Conservation (phyloP, 1,140 invertebrate species). For the Gyrodactylus salaris region DNA sequence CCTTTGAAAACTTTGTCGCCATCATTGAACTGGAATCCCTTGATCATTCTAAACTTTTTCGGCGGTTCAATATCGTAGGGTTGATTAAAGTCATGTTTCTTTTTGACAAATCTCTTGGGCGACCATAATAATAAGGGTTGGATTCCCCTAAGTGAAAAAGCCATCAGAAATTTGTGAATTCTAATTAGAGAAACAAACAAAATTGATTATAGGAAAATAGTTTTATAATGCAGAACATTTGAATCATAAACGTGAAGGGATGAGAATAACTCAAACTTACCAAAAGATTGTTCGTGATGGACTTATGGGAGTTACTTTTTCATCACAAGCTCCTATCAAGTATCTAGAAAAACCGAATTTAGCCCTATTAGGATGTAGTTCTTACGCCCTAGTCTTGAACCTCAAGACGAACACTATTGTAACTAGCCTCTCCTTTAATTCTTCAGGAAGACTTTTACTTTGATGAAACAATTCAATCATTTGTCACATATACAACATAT, state of each 20-base stretch:
- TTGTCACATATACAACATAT: not conserved
- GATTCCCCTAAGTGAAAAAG: not conserved
- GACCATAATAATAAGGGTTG: not conserved
- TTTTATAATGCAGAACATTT: no score
- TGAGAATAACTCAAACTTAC: not conserved
- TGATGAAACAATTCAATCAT: not conserved
- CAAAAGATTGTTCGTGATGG: not conserved
- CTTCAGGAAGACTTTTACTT: not conserved
- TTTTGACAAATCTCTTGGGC: not conserved
- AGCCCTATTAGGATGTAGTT: not conserved
- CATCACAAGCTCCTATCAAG: not conserved
- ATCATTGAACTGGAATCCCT: not conserved
- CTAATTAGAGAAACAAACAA: no score
- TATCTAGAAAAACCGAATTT: not conserved
- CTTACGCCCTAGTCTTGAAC: not conserved
- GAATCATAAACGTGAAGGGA: not conserved
- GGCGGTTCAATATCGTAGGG: not conserved
- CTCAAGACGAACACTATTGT: not conserved
- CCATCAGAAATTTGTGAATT: no score
- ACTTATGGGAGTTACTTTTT: not conserved
- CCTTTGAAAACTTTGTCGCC: not conserved
- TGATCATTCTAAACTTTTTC: not conserved
- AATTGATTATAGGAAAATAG: no score
- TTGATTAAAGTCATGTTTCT: not conserved
- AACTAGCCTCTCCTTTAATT: no score